phyloP scores from a whole-genome alignment of 2,113 vertebrate genomes.

The Pseudopipra pipra region DNA sequence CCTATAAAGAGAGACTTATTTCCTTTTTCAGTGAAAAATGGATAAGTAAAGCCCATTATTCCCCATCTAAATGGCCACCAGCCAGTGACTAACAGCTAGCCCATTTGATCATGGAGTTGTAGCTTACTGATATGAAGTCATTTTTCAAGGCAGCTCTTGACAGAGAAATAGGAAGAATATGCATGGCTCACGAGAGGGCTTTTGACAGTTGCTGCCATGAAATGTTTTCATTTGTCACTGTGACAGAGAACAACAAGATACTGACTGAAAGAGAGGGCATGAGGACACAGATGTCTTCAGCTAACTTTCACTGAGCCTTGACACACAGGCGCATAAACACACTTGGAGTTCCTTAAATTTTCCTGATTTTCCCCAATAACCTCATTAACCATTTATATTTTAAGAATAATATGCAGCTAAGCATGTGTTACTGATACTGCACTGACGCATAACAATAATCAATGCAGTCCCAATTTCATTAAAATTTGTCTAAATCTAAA shows the following conservation, averaged over 20 bases:
- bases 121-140: constrained; percentile 31
- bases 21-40: constrained; percentile 38
- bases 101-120: constrained; percentile 39
- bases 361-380: background rate
- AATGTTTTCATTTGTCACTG: constrained; percentile 59
- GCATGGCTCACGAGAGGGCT: constrained; percentile 19
- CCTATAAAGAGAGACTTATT: constrained; percentile 44
- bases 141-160: constrained; percentile 40
- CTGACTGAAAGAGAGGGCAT: constrained; percentile 1
- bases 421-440: background rate
- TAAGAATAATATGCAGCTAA: background rate
- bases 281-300: background rate
- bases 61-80: constrained; percentile 49
- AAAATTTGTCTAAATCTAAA: background rate
- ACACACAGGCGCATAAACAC: background rate
- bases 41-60: constrained; percentile 7
- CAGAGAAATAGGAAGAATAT: constrained; percentile 21
- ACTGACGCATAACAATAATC: background rate
- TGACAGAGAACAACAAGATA: constrained; percentile 29
- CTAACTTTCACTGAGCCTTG: background rate
- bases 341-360: background rate
- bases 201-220: constrained; percentile 42
- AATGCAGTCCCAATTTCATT: background rate
- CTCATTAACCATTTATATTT: background rate
- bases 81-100: constrained; percentile 35